Evolutionary conservation across 1,140 invertebrate species (phyloP), one percentile per base, ranked within the genome.

Genomic region (Temnothorax nylanderi): DNA sequence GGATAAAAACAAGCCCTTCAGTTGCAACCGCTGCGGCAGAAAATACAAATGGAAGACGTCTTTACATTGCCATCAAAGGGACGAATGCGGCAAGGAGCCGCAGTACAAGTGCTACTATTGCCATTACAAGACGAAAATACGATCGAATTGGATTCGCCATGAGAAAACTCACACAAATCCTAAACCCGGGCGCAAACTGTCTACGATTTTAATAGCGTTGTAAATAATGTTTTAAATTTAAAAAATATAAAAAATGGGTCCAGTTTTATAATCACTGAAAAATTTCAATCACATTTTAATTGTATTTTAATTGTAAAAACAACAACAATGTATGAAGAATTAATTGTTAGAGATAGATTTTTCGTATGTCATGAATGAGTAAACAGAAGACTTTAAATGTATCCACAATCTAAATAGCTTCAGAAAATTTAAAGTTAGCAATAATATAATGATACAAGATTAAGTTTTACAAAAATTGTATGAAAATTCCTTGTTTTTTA

Each of bases 21-120:
- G 82, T 71, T 95, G 95, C 74, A 77, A 86, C 0, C 92, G 60
- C 6, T 96, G 96, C 82, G 95, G 95, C 54, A 95, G 95, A 84
- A 91, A 93, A 41, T 96, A 96, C 90, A 95, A 94, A 71, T 95
- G 95, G 91, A 91, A 94, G 81, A 94, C 95, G 34, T 96, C 95
- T 3, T 89, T 96, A 67, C 90, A 94, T 21, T 93, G 95, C 10
- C 96, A 96, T 86, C 91, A 95, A 81, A 93, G 93, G 5, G 95
- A 95, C 69, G 96, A 96, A 71, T 96, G 96, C 72, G 94, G 94
- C 11, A 91, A 93, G 78, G 90, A 88, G 41, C 95, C 94, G 0
- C 94, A 94, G 32, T 93, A 94, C 64, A 74, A 82, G 37, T 95
- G 95, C 44, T 26, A 69, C 7, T 71, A 56, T 10, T 90, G 89